Percentiles rank a stretch among this genome's conserved stretches.
Conservation (phyloP, 1,140 invertebrate genomes). For the Arion vulgaris region DNA sequence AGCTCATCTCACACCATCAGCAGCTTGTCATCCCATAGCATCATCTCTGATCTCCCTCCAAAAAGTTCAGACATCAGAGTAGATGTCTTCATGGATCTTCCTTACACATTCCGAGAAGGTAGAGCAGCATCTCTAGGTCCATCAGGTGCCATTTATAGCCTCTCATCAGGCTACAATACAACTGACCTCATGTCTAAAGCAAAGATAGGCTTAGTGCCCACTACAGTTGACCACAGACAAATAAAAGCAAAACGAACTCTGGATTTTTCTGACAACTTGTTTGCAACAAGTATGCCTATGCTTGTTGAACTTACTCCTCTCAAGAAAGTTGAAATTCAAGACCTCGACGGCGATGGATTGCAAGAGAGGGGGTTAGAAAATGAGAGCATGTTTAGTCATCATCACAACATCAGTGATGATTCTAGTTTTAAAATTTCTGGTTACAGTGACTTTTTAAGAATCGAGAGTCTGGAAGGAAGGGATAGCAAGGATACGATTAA, state of each 20-base stretch:
- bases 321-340: background rate
- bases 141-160: background rate
- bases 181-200: background rate
- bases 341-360: background rate
- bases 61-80: background rate
- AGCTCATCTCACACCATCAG: background rate
- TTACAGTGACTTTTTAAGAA: conserved; percentile 5
- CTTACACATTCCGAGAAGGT: conserved; percentile 3
- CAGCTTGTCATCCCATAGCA: background rate
- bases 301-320: conserved; percentile 9
- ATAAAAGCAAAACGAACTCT: background rate
- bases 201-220: background rate
- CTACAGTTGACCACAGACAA: background rate
- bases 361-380: background rate
- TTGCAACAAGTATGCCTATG: background rate
- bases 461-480: background rate
- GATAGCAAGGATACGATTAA: background rate
- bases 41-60: background rate
- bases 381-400: conserved; percentile 1
- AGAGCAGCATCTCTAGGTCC: background rate
- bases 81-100: conserved; percentile 13
- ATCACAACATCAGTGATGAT: background rate
- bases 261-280: conserved; percentile 14
- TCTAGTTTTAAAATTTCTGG: conserved; percentile 14
- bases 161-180: background rate